Conservation (phyloP, 2,797 vertebrate genomes). For the Propithecus deckenii region DNA sequence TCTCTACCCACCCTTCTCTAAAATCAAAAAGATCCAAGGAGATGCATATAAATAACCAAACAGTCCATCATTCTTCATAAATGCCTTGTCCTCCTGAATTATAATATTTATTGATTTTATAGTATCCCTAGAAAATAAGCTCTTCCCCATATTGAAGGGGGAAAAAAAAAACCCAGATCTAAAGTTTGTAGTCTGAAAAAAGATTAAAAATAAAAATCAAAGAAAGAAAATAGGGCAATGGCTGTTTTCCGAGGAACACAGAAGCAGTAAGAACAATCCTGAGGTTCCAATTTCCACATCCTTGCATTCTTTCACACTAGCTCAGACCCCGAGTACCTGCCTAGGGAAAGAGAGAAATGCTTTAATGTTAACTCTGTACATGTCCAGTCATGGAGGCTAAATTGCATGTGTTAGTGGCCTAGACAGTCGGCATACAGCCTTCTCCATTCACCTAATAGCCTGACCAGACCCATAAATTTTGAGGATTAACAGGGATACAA, state of each 20-base stretch:
- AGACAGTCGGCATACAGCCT: neutral
- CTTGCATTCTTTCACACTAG: conserved; percentile 58
- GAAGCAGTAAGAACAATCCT: neutral
- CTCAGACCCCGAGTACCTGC: conserved; percentile 19
- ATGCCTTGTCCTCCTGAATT: neutral
- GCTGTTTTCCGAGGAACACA: neutral
- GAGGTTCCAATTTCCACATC: neutral
- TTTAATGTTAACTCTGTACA: conserved; percentile 58
- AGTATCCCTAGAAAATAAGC: neutral
- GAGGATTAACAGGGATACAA: conserved; percentile 27
- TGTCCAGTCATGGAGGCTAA: conserved; percentile 59
- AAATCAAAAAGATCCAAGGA: neutral
- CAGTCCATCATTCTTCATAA: neutral
- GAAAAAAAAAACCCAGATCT: too few relatives aligned
- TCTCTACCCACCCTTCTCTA: neutral
- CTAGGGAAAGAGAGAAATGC: conserved; percentile 45
- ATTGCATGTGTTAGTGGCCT: conserved; percentile 10
- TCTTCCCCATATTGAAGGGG: neutral
- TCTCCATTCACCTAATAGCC: neutral
- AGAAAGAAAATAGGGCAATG: neutral
- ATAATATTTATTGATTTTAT: neutral
- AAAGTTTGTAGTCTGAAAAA: neutral
- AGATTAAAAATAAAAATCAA: neutral
- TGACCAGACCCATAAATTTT: conserved; percentile 17
- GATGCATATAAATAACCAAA: neutral